phyloP scores from a whole-genome alignment of 2,797 vertebrate genomes.

The Melopsittacus undulatus region DNA sequence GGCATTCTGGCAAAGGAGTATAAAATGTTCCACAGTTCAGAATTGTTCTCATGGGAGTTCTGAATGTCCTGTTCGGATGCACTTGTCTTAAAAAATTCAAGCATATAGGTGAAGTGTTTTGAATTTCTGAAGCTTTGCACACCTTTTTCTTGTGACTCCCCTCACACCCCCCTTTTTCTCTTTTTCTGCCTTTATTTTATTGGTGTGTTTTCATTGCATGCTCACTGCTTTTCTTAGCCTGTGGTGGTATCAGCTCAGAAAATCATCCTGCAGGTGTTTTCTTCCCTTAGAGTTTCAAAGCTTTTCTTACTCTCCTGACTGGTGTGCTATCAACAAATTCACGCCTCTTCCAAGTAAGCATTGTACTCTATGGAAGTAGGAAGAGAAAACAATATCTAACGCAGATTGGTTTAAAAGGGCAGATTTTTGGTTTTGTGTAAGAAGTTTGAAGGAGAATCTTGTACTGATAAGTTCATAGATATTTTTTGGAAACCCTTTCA shows the following conservation, averaged over 20 bases:
- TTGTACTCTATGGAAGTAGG: neutral
- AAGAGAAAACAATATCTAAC: neutral
- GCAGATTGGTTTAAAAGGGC: neutral
- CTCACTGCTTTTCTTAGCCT: neutral
- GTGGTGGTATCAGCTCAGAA: neutral
- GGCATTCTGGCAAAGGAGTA: neutral
- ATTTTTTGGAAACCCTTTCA: neutral
- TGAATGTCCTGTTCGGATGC: neutral
- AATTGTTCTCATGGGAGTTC: conserved; percentile 28
- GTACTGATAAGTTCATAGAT: neutral
- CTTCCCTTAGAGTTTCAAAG: neutral
- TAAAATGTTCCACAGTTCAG: neutral
- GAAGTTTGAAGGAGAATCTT: neutral
- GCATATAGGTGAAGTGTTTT: neutral
- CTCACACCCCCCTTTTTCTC: too few species aligned
- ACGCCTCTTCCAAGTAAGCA: neutral
- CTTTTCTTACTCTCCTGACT: neutral
- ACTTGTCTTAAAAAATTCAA: conserved; percentile 14
- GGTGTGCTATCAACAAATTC: neutral
- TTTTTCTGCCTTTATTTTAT: neutral
- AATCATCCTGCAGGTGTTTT: neutral
- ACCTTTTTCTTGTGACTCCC: neutral
- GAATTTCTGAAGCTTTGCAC: neutral
- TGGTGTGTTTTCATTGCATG: rapidly evolving
- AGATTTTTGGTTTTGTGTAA: neutral